Evolutionary conservation across 1,140 invertebrate species (phyloP).

Genomic region (Eueides isabella): DNA sequence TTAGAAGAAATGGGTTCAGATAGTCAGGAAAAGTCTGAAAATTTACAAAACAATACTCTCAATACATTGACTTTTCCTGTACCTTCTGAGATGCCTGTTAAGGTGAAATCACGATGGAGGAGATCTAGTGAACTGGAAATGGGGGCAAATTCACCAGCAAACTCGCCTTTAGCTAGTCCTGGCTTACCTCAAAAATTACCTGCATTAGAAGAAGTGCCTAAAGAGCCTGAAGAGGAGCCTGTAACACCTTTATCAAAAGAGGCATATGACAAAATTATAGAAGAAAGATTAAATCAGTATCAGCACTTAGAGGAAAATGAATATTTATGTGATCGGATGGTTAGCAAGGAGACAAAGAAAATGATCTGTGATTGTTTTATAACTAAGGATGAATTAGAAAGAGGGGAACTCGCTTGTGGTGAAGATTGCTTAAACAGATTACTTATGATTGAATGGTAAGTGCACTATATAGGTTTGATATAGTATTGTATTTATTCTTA

Average conservation of each 20-base stretch:
- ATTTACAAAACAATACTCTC: conserved; percentile 45
- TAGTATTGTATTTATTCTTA: not conserved
- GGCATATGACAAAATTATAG: conserved; percentile 83
- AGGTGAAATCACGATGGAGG: conserved; percentile 93
- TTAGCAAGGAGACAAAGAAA: conserved; percentile 93
- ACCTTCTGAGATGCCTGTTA: conserved; percentile 87
- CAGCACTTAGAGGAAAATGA: conserved; percentile 92
- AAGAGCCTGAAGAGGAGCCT: conserved; percentile 51
- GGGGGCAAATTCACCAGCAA: conserved; percentile 80
- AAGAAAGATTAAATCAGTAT: conserved; percentile 90
- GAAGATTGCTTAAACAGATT: conserved; percentile 98
- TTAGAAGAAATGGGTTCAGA: conserved; percentile 72
- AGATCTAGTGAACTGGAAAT: conserved; percentile 92
- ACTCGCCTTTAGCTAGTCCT: conserved; percentile 69
- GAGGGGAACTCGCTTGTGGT: conserved; percentile 94
- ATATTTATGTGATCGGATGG: conserved; percentile 90
- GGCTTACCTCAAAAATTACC: conserved; percentile 61
- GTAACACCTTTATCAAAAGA: conserved; percentile 64
- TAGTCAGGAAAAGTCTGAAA: conserved; percentile 68
- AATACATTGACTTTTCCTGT: conserved; percentile 73
- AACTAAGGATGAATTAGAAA: conserved; percentile 92
- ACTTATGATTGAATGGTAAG: conserved; percentile 98
- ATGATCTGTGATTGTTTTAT: conserved; percentile 98
- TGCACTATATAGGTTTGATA: conserved; percentile 11
- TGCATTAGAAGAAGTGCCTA: conserved; percentile 54